A percentile compares a stretch with the other conserved stretches of the same genome.
Evolutionary conservation across 2,113 vertebrate genomes (phyloP).

Genomic region (Willisornis vidua): DNA sequence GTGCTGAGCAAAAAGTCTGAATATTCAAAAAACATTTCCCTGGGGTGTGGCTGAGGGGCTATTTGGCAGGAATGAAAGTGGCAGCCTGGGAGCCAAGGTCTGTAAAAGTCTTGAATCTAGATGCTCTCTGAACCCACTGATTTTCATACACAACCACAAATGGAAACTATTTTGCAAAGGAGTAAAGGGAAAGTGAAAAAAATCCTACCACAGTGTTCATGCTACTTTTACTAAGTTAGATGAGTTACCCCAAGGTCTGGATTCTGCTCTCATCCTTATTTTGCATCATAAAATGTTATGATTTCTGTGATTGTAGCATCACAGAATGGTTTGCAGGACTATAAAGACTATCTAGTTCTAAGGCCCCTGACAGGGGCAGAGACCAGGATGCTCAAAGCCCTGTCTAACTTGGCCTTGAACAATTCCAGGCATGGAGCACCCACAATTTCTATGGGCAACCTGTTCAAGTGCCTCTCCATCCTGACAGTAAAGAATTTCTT

Average conservation of each 20-base stretch:
- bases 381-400: background rate
- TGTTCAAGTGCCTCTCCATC: background rate
- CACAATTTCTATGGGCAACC: background rate
- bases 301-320: background rate
- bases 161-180: background rate
- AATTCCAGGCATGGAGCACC: background rate
- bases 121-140: background rate
- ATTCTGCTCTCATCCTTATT: background rate
- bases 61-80: background rate
- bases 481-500: background rate
- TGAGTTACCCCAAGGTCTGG: background rate
- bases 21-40: background rate
- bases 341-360: background rate
- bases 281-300: background rate
- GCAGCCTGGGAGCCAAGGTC: background rate
- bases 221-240: background rate
- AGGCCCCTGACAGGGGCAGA: background rate
- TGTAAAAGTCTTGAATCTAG: background rate
- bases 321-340: background rate
- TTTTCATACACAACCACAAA: background rate
- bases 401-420: background rate
- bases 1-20: background rate
- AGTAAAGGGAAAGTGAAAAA: background rate
- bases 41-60: background rate
- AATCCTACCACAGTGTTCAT: background rate